Base-by-base conservation (phyloP, 2,888 invertebrate genomes). In the Mellilla xanthometata region DNA sequence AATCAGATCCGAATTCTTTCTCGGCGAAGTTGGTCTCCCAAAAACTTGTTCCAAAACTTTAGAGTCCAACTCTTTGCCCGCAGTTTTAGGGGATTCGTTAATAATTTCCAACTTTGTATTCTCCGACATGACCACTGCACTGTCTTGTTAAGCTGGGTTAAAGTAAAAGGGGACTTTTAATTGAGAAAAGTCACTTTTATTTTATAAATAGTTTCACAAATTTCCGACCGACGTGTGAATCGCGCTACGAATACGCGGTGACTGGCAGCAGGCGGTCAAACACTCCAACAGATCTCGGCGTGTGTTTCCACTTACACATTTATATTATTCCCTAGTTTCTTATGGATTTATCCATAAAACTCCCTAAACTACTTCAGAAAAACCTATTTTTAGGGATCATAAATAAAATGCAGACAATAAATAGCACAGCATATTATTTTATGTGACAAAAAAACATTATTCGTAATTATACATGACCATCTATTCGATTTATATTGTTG, bases 1-100 rank as follows among this genome's bases (percentile, higher is more conserved):
- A 12, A 72, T 56, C 6, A 58, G 28, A 35, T 39, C 29, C 1
- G 24, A 15, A 8, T 40, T 45, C 9, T 9, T 50, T 26, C 69
- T 72, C 3, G 68, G 62, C 0, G 69, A 59, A 8, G 52, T 52
- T 2, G 77, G 71, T 5, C 55, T 75, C 0, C 85, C 84, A 44
- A 86, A 87, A 41, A 87, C 67, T 70, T 69, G 72, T 31, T 81
- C 81, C 0, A 87, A 58, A 3, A 71, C 75, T 12, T 72, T 71
- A 15, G 67, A 39, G 28, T 83, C 74, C 33, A 56, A 1, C 0
- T 48, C 39, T 34, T 50, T 58, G 5, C 49, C 50, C 1, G 48
- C 23, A 23, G 57, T 52, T 39, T 69, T 73, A 12, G 64, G 57
- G 2, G 64, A 49, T 23, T 72, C 72, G 24, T 70, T 62, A 42